A percentile compares a stretch with the other conserved stretches of the same genome.
Conservation (phyloP, 2,113 vertebrate genomes). For the Podilymbus podiceps region DNA sequence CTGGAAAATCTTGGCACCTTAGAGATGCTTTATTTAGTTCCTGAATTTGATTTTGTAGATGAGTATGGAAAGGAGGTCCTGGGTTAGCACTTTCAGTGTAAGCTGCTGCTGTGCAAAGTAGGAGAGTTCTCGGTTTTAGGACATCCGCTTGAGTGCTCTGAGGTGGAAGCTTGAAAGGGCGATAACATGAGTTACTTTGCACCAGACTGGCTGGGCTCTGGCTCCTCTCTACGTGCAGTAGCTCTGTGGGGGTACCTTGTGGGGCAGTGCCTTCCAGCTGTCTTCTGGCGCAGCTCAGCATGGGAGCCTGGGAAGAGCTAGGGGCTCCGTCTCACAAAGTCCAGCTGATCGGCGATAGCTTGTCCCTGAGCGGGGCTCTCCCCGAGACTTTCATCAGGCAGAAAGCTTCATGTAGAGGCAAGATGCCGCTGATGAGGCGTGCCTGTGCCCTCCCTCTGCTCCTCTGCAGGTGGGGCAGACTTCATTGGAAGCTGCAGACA, state of each 20-base stretch:
- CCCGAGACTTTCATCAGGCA: background rate
- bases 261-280: background rate
- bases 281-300: background rate
- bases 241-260: background rate
- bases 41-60: background rate
- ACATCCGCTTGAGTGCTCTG: background rate
- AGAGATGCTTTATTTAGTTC: background rate
- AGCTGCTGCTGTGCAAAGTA: background rate
- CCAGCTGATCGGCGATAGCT: rapidly evolving
- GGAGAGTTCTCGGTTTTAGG: background rate
- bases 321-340: background rate
- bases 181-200: background rate
- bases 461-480: background rate
- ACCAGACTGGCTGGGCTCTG: background rate
- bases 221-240: rapidly evolving
- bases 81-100: background rate
- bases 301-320: background rate
- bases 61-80: background rate
- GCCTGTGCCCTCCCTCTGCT: background rate
- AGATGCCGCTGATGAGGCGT: background rate
- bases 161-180: background rate
- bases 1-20: background rate
- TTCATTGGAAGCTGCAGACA: background rate
- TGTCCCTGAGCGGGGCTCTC: background rate
- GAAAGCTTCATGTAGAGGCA: background rate